These are phyloP conservation scores for Antheraea mylitta DNA, from an alignment of 1,140 invertebrate genomes.

Conservation along the genomic window DNA sequence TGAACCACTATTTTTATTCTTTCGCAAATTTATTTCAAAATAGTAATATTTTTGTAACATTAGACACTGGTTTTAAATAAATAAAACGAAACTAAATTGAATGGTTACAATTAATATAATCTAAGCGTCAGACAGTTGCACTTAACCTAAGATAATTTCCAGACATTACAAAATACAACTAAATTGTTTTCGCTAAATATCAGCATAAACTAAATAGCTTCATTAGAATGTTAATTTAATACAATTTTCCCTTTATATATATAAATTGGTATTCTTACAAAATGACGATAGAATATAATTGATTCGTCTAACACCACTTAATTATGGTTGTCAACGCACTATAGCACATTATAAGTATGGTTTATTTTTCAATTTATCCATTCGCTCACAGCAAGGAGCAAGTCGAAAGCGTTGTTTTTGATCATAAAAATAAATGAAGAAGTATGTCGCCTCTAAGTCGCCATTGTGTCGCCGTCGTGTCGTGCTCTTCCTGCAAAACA, in stretches of 20 bases:
- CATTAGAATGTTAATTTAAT: neutral
- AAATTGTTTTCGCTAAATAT: neutral
- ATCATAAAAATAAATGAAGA: constrained; percentile 57
- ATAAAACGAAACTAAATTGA: neutral
- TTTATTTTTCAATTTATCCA: constrained; percentile 9
- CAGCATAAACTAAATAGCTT: neutral
- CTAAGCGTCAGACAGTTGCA: neutral
- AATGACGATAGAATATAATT: constrained; percentile 2
- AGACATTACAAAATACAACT: neutral
- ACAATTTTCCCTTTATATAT: neutral
- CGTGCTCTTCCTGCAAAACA: constrained; percentile 30
- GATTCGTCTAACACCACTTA: neutral
- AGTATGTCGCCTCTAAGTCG: constrained; percentile 24
- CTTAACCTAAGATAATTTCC: neutral
- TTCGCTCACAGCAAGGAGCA: constrained; percentile 18
- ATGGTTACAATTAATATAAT: neutral
- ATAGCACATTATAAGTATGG: neutral
- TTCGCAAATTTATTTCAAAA: too few relatives aligned
- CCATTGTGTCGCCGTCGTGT: constrained; percentile 25
- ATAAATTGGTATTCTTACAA: neutral
- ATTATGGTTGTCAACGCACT: neutral
- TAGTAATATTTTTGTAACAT: too few relatives aligned
- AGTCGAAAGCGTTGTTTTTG: constrained; percentile 39
- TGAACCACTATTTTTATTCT: too few relatives aligned
- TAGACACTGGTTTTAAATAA: neutral